These are phyloP conservation scores for Aurelia sp. DNA, from an alignment of 30 jellyfish, hydroid and myxozoan species.

Conservation along the genomic window DNA sequence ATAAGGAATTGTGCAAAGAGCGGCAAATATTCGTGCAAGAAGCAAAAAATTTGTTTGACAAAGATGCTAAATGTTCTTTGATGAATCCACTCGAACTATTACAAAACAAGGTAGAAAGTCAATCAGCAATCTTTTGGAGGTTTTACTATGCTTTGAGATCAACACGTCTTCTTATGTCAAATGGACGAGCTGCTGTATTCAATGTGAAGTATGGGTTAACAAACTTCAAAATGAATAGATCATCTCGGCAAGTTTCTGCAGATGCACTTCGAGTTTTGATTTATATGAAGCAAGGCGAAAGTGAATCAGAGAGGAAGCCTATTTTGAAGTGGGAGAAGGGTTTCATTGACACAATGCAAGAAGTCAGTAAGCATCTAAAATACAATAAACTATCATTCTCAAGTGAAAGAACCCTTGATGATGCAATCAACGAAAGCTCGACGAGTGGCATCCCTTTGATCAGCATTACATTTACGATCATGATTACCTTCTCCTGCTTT, in stretches of 20 bases:
- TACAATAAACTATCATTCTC: conserved; percentile 14
- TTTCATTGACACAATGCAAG: conserved; percentile 29
- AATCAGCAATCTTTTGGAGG: not conserved
- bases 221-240: too few relatives aligned
- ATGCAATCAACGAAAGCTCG: conserved; percentile 73
- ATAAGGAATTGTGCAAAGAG: conserved; percentile 34
- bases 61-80: conserved; percentile 18
- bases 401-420: conserved; percentile 73
- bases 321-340: conserved; percentile 55
- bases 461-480: conserved; percentile 54
- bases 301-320: not conserved
- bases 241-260: conserved; percentile 39
- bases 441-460: conserved; percentile 47
- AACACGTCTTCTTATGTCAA: conserved; percentile 52
- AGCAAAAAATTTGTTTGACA: conserved; percentile 1
- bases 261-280: conserved; percentile 48
- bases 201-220: conserved; percentile 36
- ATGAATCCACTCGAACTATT: conserved; percentile 63
- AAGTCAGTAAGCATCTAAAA: not conserved
- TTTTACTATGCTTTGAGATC: conserved; percentile 19
- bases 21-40: conserved; percentile 19
- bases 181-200: conserved; percentile 69
- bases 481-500: conserved; percentile 63
- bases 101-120: not conserved
- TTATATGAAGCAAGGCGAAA: conserved; percentile 33